Conservation (phyloP, 1,140 invertebrate genomes). For the Drosophila parvula region DNA sequence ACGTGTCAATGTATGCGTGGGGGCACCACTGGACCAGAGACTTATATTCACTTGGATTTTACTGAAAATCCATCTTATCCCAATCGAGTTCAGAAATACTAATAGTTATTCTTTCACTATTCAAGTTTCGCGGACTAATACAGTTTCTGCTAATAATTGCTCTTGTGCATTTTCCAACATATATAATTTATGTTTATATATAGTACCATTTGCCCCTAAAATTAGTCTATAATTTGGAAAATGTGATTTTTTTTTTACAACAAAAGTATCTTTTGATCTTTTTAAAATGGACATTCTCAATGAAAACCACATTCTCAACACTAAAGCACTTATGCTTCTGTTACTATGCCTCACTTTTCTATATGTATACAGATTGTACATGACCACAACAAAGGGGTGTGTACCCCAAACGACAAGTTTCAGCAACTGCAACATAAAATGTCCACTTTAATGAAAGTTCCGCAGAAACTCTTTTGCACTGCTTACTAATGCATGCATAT, state of each 20-base stretch:
- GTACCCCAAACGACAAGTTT: conserved; percentile 5
- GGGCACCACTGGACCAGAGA: too few relatives aligned
- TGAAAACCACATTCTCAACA: not conserved
- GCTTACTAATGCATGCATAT: conserved; percentile 10
- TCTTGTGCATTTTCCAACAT: not conserved
- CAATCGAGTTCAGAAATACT: too few relatives aligned
- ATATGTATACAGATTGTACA: not conserved
- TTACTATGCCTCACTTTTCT: not conserved
- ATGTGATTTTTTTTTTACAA: not conserved
- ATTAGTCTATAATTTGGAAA: not conserved
- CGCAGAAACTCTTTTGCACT: conserved; percentile 14
- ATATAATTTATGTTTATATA: too few relatives aligned
- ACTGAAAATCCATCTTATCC: too few relatives aligned
- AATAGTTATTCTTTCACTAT: too few relatives aligned
- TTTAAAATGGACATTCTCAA: not conserved
- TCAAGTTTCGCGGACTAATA: too few relatives aligned
- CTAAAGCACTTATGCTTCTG: not conserved
- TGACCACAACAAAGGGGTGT: conserved; percentile 16
- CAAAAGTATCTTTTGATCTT: too few relatives aligned
- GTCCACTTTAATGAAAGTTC: conserved; percentile 16
- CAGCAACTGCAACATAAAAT: conserved; percentile 12
- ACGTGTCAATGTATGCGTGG: too few relatives aligned
- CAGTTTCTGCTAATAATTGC: not conserved
- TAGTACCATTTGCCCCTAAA: too few relatives aligned
- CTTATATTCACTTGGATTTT: too few relatives aligned